These are phyloP conservation scores for Lingula anatina DNA, from an alignment of 2,888 invertebrate species.

Conservation along the genomic window DNA sequence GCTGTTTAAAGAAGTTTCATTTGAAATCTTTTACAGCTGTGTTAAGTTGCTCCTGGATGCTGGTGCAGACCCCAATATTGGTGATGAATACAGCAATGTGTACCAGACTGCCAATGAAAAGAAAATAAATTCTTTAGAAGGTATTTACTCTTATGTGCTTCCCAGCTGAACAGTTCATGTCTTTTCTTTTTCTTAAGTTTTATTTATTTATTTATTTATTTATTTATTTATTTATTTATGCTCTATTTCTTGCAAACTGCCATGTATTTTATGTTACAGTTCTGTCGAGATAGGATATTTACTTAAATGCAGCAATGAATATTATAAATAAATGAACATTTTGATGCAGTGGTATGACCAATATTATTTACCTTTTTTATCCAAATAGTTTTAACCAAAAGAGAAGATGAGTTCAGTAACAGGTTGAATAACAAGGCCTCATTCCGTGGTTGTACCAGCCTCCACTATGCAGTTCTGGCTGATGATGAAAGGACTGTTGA, in stretches of 20 bases:
- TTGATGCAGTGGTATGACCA: not conserved
- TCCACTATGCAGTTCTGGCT: constrained; percentile 81
- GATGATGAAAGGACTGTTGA: constrained; percentile 64
- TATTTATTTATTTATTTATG: too few relatives aligned
- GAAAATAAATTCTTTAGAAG: constrained; percentile 70
- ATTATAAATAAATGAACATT: not conserved
- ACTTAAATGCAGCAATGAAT: too few relatives aligned
- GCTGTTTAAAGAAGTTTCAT: too few relatives aligned
- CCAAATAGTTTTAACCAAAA: constrained; percentile 53
- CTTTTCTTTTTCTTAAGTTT: too few relatives aligned
- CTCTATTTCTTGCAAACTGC: too few relatives aligned
- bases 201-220: too few relatives aligned
- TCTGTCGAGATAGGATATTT: too few relatives aligned
- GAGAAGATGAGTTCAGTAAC: constrained; percentile 79
- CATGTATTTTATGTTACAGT: too few relatives aligned
- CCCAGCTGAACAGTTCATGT: too few relatives aligned
- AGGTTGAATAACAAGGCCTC: constrained; percentile 62
- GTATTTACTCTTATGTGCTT: constrained; percentile 52
- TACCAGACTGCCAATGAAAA: constrained; percentile 63
- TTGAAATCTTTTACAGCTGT: constrained; percentile 35
- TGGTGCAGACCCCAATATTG: constrained; percentile 74
- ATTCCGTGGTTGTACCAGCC: constrained; percentile 78
- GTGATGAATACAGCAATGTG: constrained; percentile 71
- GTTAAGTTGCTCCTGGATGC: constrained; percentile 54
- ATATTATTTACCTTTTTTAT: too few relatives aligned